These are phyloP conservation scores for Haplotaxodon microlepis DNA, from an alignment of 2,113 vertebrate species.

Conservation along the genomic window DNA sequence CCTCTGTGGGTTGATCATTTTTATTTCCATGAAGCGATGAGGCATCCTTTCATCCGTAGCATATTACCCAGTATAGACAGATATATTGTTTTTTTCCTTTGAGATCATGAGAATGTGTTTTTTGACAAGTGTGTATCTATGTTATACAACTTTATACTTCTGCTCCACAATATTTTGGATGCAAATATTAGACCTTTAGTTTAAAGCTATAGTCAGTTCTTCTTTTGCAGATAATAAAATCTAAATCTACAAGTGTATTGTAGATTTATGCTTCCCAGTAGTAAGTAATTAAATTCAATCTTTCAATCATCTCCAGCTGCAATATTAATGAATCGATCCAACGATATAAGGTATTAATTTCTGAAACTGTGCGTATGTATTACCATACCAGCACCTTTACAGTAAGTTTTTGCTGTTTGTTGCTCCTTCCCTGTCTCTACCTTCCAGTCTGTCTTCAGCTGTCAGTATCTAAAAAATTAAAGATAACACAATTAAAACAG, in stretches of 20 bases:
- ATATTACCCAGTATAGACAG: not conserved
- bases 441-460: not conserved
- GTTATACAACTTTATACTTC: not conserved
- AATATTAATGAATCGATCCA: not conserved
- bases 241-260: not conserved
- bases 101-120: not conserved
- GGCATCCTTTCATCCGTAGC: not conserved
- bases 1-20: not conserved
- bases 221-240: not conserved
- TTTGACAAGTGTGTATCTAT: not conserved
- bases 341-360: not conserved
- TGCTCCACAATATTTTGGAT: not conserved
- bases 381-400: not conserved
- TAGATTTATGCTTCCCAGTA: not conserved
- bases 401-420: not conserved
- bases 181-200: not conserved
- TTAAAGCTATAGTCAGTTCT: not conserved
- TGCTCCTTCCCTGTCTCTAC: not conserved
- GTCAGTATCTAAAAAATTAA: not conserved
- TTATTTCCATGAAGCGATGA: not conserved
- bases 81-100: not conserved
- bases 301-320: not conserved
- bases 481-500: not conserved
- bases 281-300: not conserved
- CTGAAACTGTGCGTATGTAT: not conserved